Evolutionary conservation across 2,888 invertebrate species (phyloP).

Genomic region (Iphiclides podalirius): DNA sequence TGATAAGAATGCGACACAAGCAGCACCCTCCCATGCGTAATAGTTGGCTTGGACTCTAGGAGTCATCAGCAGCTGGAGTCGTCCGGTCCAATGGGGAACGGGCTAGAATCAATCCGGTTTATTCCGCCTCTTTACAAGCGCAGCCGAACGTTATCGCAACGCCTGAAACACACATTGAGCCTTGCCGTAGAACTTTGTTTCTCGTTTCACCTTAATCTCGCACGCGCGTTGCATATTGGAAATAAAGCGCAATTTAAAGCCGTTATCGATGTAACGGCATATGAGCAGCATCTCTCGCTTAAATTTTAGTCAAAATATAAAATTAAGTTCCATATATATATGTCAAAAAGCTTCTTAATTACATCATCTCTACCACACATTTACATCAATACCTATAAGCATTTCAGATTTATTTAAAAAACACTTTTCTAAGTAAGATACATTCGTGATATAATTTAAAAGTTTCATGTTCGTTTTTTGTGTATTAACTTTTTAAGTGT

Average conservation of each 20-base stretch:
- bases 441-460: too few species aligned
- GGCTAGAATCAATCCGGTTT: conserved; percentile 52
- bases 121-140: conserved; percentile 42
- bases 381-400: too few species aligned
- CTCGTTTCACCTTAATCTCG: conserved; percentile 9
- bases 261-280: conserved; percentile 3
- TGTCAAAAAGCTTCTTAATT: not conserved
- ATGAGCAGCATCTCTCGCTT: too few species aligned
- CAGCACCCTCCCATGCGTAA: conserved; percentile 41
- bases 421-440: too few species aligned
- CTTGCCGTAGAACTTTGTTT: not conserved
- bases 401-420: too few species aligned
- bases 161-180: conserved; percentile 9
- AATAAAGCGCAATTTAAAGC: conserved; percentile 9
- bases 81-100: conserved; percentile 52
- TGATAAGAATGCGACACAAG: conserved; percentile 55
- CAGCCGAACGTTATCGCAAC: conserved; percentile 41
- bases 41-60: conserved; percentile 33
- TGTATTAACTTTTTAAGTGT: too few species aligned
- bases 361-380: too few species aligned
- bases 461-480: too few species aligned
- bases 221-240: conserved; percentile 5
- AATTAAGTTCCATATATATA: not conserved
- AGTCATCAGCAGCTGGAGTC: conserved; percentile 30
- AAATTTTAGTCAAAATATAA: not conserved